A percentile compares a stretch with the other conserved stretches of the same genome.
Conservation (phyloP, 2,888 invertebrate genomes). For the Crossocerus cetratus region DNA sequence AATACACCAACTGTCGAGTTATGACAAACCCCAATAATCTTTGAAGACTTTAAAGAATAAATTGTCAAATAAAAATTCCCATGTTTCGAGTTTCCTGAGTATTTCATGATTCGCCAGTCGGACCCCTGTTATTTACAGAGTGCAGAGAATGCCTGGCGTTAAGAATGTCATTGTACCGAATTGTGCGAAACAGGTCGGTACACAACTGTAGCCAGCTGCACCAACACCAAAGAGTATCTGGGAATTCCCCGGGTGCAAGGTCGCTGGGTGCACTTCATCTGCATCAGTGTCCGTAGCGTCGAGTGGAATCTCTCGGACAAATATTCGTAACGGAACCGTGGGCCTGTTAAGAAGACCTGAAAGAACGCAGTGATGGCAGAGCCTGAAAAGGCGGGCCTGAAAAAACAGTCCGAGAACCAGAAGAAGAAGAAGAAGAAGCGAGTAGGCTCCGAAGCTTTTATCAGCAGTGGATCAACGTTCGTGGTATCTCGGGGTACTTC, state of each 20-base stretch:
- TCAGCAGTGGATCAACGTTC: constrained; percentile 40
- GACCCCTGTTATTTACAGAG: too few species aligned
- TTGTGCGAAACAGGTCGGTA: too few species aligned
- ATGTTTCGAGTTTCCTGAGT: neutral
- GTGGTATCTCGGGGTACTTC: constrained; percentile 24
- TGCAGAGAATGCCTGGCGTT: too few species aligned
- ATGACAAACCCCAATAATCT: neutral
- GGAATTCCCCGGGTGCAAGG: constrained; percentile 33
- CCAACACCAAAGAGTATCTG: neutral
- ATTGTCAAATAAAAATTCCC: too few species aligned
- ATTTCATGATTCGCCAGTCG: too few species aligned
- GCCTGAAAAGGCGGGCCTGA: too few species aligned
- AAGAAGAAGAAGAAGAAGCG: constrained; percentile 7
- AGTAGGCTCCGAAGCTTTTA: constrained; percentile 35
- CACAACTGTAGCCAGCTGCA: too few species aligned
- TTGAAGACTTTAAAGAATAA: too few species aligned
- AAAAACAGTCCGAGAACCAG: constrained; percentile 11
- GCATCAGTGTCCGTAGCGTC: constrained; percentile 15
- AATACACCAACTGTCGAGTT: too few species aligned
- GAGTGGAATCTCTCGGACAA: constrained; percentile 34
- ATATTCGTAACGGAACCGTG: constrained; percentile 53
- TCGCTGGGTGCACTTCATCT: constrained; percentile 15
- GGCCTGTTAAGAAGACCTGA: constrained; percentile 27
- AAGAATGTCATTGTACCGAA: too few species aligned
- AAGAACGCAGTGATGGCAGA: neutral